Percentiles rank a stretch among this genome's conserved stretches.
Evolutionary conservation across 1,140 invertebrate genomes (phyloP).

Genomic region (Drosophila tropicalis): DNA sequence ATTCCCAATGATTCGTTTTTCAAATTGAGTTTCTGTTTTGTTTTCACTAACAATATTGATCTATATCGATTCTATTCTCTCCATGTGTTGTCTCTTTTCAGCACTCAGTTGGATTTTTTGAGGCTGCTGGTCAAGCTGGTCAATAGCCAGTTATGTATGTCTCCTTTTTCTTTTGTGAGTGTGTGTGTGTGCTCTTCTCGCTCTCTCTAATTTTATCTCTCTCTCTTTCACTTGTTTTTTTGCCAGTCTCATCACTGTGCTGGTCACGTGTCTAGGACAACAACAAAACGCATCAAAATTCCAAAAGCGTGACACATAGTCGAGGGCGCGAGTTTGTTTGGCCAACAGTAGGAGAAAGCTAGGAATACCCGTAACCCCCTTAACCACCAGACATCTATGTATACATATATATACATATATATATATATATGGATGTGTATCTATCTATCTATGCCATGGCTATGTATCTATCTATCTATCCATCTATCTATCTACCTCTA

Average conservation of each 20-base stretch:
- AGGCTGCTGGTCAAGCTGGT: slow-evolving; percentile 11
- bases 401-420: background rate
- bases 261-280: slow-evolving; percentile 13
- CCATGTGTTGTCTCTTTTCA: background rate
- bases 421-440: background rate
- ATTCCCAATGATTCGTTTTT: no score
- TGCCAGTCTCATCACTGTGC: background rate
- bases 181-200: background rate
- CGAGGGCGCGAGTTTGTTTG: slow-evolving; percentile 11
- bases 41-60: background rate
- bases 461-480: slow-evolving; percentile 12
- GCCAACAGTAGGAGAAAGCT: background rate
- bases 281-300: slow-evolving; percentile 13
- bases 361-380: background rate
- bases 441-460: slow-evolving; percentile 10
- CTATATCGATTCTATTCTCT: slow-evolving; percentile 3
- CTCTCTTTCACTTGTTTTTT: background rate
- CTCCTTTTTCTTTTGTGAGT: background rate
- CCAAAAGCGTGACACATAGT: slow-evolving; percentile 10
- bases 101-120: background rate
- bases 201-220: background rate
- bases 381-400: background rate
- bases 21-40: no score
- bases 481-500: slow-evolving; percentile 7
- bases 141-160: slow-evolving; percentile 4